A percentile compares a stretch with the other conserved stretches of the same genome.
These are phyloP conservation scores for Mythimna vitellina DNA, from an alignment of 2,888 invertebrate genomes.

Conservation along the genomic window DNA sequence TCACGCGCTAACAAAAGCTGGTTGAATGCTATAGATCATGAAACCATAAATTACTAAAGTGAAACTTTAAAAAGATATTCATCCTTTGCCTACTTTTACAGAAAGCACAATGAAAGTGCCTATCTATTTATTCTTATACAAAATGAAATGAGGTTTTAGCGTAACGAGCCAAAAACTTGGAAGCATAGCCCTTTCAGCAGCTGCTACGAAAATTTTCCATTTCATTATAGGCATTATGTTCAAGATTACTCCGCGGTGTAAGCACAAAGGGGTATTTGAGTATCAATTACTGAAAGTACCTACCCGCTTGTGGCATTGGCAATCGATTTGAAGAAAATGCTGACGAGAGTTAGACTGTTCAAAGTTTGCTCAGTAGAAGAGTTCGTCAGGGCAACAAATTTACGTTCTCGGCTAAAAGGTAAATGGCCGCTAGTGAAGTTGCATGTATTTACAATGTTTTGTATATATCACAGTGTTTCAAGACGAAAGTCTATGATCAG, in stretches of 20 bases:
- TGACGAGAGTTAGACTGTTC: background rate
- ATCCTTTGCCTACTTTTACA: background rate
- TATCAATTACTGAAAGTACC: constrained; percentile 43
- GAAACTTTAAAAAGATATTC: no score
- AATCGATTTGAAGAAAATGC: constrained; percentile 10
- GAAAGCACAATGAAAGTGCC: background rate
- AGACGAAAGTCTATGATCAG: no score
- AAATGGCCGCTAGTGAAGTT: background rate
- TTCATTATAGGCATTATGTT: constrained; percentile 48
- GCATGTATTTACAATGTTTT: background rate
- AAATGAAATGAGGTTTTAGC: constrained; percentile 41
- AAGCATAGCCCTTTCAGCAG: constrained; percentile 19
- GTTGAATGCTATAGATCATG: no score
- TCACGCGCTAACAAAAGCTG: no score
- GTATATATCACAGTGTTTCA: no score
- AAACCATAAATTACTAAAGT: no score
- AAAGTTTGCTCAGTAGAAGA: background rate
- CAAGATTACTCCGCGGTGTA: constrained; percentile 47
- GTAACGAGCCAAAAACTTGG: constrained; percentile 35
- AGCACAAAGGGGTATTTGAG: constrained; percentile 54
- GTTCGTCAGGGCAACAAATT: background rate
- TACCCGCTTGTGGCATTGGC: constrained; percentile 6
- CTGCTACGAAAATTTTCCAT: constrained; percentile 51
- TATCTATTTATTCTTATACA: constrained; percentile 15
- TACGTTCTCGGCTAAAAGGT: background rate